Percentiles rank a stretch among this genome's conserved stretches.
phyloP scores from a whole-genome alignment of 2,797 vertebrate genomes.

The Acipenser transmontanus region DNA sequence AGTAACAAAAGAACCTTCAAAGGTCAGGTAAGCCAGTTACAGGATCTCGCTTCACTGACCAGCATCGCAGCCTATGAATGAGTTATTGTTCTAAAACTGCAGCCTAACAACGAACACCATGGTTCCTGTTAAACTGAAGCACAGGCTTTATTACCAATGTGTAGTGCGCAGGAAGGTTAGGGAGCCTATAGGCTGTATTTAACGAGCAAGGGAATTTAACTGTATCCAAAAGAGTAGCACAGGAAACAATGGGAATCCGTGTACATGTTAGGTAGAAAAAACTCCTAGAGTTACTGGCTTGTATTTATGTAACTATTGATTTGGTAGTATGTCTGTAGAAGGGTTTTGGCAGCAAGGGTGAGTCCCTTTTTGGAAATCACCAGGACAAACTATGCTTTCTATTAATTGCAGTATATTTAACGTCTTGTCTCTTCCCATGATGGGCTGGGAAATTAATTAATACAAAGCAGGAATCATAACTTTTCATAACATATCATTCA shows the following conservation, averaged over 20 bases:
- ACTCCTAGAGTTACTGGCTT: too few species aligned
- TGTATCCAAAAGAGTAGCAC: too few species aligned
- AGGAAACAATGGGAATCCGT: too few species aligned
- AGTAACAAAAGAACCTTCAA: slow-evolving; percentile 36
- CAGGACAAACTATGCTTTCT: neutral
- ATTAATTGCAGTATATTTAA: slow-evolving; percentile 22
- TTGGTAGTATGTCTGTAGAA: too few species aligned
- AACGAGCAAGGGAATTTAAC: too few species aligned
- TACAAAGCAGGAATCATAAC: slow-evolving; percentile 42
- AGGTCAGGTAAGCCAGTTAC: slow-evolving; percentile 39
- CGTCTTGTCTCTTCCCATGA: too few species aligned
- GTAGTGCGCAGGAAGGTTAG: neutral
- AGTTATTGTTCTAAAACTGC: slow-evolving; percentile 38
- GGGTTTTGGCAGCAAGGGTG: neutral
- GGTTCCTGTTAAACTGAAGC: slow-evolving; percentile 36
- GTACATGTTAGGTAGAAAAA: too few species aligned
- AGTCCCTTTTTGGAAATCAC: neutral
- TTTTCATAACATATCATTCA: slow-evolving; percentile 35
- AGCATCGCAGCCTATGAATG: slow-evolving; percentile 36
- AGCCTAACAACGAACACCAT: slow-evolving; percentile 38
- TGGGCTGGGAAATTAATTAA: slow-evolving; percentile 23
- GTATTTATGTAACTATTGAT: too few species aligned
- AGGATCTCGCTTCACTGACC: slow-evolving; percentile 35
- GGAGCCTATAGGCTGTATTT: too few species aligned
- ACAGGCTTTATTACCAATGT: slow-evolving; percentile 31